Percentiles rank a stretch among this genome's conserved stretches.
phyloP scores from a whole-genome alignment of 1,140 invertebrate genomes.

The Asbolus verrucosus region DNA sequence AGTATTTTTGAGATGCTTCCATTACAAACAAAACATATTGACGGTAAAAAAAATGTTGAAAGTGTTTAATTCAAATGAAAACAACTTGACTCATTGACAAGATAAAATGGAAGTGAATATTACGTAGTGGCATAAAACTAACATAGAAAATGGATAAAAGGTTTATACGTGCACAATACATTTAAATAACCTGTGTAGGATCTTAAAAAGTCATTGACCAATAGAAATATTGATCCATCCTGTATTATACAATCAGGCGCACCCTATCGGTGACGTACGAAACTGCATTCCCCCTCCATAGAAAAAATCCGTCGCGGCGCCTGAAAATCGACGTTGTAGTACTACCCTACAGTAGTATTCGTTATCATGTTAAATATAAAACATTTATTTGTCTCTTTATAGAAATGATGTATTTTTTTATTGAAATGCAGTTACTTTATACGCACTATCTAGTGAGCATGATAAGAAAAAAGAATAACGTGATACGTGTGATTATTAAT shows the following conservation, averaged over 20 bases:
- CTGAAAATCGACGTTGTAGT: constrained; percentile 50
- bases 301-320: constrained; percentile 45
- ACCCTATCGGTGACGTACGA: constrained; percentile 40
- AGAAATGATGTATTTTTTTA: constrained; percentile 28
- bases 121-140: too few species aligned
- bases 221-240: constrained; percentile 44
- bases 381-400: constrained; percentile 23
- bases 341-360: constrained; percentile 43
- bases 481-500: neutral
- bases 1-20: too few species aligned
- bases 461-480: neutral
- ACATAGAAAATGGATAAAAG: too few species aligned
- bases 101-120: too few species aligned
- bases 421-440: neutral
- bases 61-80: too few species aligned
- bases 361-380: constrained; percentile 42
- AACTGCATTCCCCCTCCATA: constrained; percentile 36
- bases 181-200: constrained; percentile 2
- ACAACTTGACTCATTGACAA: too few species aligned
- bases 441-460: constrained; percentile 8
- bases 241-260: constrained; percentile 38
- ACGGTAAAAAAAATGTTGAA: too few species aligned
- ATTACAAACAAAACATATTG: too few species aligned
- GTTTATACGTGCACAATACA: too few species aligned
- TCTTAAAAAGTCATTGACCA: constrained; percentile 46